phyloP scores from a whole-genome alignment of 2,113 vertebrate species.

The Nothobranchius furzeri region DNA sequence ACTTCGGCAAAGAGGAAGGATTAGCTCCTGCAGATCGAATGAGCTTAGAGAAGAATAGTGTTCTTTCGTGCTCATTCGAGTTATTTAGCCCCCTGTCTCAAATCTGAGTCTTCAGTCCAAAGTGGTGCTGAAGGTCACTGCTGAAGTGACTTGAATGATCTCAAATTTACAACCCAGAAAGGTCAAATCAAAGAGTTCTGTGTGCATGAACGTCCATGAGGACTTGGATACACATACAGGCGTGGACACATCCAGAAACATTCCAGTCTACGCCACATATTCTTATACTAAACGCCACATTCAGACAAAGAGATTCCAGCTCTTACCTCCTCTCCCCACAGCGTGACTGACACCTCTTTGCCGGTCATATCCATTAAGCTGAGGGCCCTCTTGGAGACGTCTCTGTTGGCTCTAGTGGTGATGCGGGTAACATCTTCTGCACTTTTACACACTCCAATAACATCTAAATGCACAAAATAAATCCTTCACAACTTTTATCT shows the following conservation, averaged over 20 bases:
- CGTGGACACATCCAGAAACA: constrained; percentile 32
- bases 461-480: constrained; percentile 73
- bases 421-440: constrained; percentile 85
- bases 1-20: constrained; percentile 58
- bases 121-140: constrained; percentile 56
- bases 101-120: constrained; percentile 43
- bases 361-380: constrained; percentile 86
- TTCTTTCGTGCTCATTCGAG: constrained; percentile 57
- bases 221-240: constrained; percentile 1
- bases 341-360: constrained; percentile 84
- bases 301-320: constrained; percentile 20
- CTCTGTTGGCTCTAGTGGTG: constrained; percentile 83
- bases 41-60: constrained; percentile 64
- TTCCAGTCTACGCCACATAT: not conserved
- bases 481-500: constrained; percentile 6
- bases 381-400: constrained; percentile 88
- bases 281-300: constrained; percentile 36
- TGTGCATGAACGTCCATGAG: constrained; percentile 16
- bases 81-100: constrained; percentile 57
- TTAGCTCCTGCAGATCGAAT: constrained; percentile 61
- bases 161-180: constrained; percentile 51
- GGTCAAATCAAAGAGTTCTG: constrained; percentile 38
- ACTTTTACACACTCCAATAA: constrained; percentile 92
- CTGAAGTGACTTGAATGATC: constrained; percentile 43
- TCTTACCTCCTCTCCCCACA: constrained; percentile 91